Conservation (phyloP, 2,888 invertebrate species). For the Megastigmus dorsalis region DNA sequence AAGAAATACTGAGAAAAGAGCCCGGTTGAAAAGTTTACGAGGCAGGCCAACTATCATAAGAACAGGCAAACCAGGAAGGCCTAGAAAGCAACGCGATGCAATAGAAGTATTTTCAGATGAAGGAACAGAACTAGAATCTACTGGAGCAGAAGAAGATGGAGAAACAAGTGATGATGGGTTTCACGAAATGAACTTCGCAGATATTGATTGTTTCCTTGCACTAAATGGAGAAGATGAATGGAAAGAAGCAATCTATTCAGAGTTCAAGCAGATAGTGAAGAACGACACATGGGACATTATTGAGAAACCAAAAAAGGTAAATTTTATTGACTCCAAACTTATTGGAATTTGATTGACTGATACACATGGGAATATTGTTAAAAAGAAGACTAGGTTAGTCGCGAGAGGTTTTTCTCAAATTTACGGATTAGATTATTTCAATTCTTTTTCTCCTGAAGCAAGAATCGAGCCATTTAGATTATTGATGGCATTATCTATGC, state of each 20-base stretch:
- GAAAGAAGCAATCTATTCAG: constrained; percentile 8
- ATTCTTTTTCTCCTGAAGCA: constrained; percentile 1
- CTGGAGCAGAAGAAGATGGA: no score
- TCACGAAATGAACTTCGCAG: no score
- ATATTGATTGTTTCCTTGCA: no score
- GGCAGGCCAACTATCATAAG: background rate
- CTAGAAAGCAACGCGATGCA: background rate
- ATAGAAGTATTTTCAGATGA: background rate
- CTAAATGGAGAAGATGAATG: background rate
- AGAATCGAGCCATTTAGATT: background rate
- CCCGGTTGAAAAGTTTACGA: background rate
- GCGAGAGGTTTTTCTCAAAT: background rate
- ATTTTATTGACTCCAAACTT: background rate
- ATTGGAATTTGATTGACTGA: background rate
- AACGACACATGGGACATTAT: constrained; percentile 24
- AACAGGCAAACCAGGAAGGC: background rate
- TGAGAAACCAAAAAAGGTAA: constrained; percentile 13
- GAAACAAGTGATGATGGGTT: background rate
- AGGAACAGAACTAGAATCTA: background rate
- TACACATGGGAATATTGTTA: background rate
- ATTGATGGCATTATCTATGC: background rate
- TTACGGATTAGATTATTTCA: background rate
- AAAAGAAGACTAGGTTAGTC: background rate
- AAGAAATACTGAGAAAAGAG: background rate
- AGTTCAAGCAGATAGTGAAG: constrained; percentile 3